phyloP scores from a whole-genome alignment of 2,797 vertebrate species.

The Cirrhinus molitorella region DNA sequence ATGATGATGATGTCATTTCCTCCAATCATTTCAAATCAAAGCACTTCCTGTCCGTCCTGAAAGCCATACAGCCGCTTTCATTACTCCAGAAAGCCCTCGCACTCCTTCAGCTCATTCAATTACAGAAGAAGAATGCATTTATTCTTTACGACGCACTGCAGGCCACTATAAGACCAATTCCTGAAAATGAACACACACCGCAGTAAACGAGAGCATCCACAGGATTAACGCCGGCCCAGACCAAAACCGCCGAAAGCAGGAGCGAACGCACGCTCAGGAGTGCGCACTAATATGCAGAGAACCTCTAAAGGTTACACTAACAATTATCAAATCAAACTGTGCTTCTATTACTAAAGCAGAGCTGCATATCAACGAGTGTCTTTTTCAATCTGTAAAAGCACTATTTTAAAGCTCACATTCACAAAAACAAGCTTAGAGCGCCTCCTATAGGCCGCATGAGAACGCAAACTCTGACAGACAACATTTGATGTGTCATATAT shows the following conservation, averaged over 20 bases:
- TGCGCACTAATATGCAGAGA: neutral
- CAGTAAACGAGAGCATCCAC: neutral
- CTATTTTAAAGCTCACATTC: neutral
- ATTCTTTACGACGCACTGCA: neutral
- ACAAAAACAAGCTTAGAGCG: slow-evolving; percentile 65
- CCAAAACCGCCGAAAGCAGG: neutral
- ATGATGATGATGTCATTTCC: neutral
- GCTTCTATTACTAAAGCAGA: neutral
- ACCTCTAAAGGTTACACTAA: neutral
- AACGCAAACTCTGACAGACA: neutral
- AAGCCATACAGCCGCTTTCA: neutral
- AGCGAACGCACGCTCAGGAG: neutral
- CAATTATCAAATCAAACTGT: neutral
- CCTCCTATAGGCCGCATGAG: slow-evolving; percentile 74
- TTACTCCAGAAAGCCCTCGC: neutral
- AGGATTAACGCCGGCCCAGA: neutral
- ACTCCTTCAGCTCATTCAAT: slow-evolving; percentile 15
- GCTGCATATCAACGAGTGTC: neutral
- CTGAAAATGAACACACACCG: neutral
- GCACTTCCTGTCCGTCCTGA: neutral
- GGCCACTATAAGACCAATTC: slow-evolving; percentile 1
- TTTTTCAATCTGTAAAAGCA: neutral
- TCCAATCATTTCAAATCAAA: neutral
- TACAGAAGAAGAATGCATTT: neutral
- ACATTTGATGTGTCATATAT: no score